Evolutionary conservation across 2,797 vertebrate species (phyloP).

Genomic region (Macropus fuliginosus): DNA sequence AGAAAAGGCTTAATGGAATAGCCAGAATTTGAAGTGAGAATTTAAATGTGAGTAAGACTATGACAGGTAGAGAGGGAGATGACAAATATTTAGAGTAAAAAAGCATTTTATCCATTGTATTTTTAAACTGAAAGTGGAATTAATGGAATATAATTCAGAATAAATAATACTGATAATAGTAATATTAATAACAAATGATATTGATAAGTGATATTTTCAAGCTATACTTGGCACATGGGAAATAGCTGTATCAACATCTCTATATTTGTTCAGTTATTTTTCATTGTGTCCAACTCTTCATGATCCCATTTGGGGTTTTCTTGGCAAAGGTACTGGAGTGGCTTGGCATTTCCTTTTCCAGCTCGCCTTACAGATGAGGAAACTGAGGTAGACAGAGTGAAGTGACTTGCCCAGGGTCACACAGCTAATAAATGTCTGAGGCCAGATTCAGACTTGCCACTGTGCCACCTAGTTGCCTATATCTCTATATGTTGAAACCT

Average conservation of each 20-base stretch:
- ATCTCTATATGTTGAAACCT: not conserved
- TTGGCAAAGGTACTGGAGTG: not conserved
- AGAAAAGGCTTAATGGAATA: not conserved
- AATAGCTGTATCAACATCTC: not conserved
- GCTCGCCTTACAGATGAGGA: not conserved
- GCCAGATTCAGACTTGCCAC: not conserved
- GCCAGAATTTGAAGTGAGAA: not conserved
- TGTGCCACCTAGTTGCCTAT: not conserved
- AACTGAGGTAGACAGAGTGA: not conserved
- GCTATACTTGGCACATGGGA: not conserved
- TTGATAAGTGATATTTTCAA: not conserved
- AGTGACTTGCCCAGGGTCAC: not conserved
- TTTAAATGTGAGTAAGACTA: not conserved
- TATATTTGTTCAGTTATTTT: not conserved
- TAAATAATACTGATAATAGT: not conserved
- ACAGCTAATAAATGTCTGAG: not conserved
- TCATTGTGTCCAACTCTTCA: not conserved
- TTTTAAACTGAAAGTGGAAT: not conserved
- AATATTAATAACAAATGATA: too few relatives aligned
- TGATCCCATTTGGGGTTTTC: not conserved
- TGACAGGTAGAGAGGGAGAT: not conserved
- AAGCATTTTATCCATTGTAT: not conserved
- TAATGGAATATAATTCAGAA: not conserved
- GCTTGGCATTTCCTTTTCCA: not conserved
- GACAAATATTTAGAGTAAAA: not conserved